Percentiles rank a stretch among this genome's conserved stretches.
phyloP scores from a whole-genome alignment of 2,888 invertebrate species.

The Crematogaster levior region DNA sequence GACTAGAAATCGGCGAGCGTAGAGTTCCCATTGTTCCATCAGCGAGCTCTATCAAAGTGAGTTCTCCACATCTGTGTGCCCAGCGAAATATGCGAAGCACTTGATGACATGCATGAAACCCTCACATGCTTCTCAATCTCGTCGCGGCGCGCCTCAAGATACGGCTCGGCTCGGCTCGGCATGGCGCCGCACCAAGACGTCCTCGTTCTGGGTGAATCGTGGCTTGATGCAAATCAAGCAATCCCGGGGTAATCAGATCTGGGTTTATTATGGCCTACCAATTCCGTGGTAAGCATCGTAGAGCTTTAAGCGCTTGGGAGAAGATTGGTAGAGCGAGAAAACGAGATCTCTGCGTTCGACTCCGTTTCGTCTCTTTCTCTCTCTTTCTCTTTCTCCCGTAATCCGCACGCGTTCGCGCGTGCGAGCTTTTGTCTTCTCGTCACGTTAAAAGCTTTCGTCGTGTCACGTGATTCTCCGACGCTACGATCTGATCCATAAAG shows the following conservation, averaged over 20 bases:
- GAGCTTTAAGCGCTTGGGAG: constrained; percentile 51
- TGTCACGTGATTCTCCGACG: neutral
- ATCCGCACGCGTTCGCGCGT: constrained; percentile 8
- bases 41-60: constrained; percentile 48
- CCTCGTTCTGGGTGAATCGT: constrained; percentile 47
- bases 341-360: constrained; percentile 23
- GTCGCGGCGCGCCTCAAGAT: constrained; percentile 54
- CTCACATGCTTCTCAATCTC: constrained; percentile 47
- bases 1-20: constrained; percentile 35
- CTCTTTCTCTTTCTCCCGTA: neutral
- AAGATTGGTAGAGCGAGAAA: constrained; percentile 41
- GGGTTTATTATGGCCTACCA: constrained; percentile 73
- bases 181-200: constrained; percentile 21
- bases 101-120: constrained; percentile 68
- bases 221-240: constrained; percentile 76
- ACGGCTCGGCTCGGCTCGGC: constrained; percentile 44
- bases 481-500: neutral
- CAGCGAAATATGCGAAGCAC: constrained; percentile 49
- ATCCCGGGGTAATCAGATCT: constrained; percentile 74
- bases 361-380: neutral
- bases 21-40: constrained; percentile 52
- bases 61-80: constrained; percentile 38
- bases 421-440: constrained; percentile 35
- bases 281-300: constrained; percentile 57
- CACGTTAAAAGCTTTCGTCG: constrained; percentile 25